These are phyloP conservation scores for Argya squamiceps DNA, from an alignment of 2,797 vertebrate genomes.

Conservation along the genomic window DNA sequence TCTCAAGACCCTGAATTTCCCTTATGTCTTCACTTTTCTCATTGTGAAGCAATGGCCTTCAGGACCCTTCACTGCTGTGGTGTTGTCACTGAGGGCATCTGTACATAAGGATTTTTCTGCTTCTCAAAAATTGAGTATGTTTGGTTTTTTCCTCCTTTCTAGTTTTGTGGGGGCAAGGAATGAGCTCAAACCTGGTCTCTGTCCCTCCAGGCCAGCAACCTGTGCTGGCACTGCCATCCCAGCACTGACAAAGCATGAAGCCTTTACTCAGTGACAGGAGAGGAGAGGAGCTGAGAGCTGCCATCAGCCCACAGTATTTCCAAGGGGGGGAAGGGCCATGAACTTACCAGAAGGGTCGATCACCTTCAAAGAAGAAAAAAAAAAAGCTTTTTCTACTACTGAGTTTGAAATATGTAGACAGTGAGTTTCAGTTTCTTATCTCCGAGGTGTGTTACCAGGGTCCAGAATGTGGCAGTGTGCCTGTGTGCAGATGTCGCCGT, in stretches of 20 bases:
- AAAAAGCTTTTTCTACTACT: background rate
- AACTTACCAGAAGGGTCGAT: background rate
- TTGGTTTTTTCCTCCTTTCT: background rate
- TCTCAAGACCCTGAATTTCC: background rate
- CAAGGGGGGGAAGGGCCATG: fast-evolving
- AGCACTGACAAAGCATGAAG: background rate
- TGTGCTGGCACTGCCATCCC: background rate
- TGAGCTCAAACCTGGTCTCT: background rate
- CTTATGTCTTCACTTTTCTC: background rate
- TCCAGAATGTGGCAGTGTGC: background rate
- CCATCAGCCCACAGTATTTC: background rate
- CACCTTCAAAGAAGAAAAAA: background rate
- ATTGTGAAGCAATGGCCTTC: background rate
- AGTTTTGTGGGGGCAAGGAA: background rate
- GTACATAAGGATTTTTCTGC: fast-evolving
- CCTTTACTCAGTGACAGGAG: background rate
- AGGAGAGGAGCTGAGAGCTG: background rate
- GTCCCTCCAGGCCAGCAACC: background rate
- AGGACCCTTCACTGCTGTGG: background rate
- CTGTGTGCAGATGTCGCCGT: fast-evolving
- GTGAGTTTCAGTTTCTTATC: background rate
- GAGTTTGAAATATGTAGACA: background rate
- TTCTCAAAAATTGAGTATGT: background rate
- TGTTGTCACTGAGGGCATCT: fast-evolving
- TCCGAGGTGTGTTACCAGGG: background rate